These are phyloP conservation scores for Drosophila equinoxialis DNA, from an alignment of 1,140 invertebrate species.

Conservation along the genomic window DNA sequence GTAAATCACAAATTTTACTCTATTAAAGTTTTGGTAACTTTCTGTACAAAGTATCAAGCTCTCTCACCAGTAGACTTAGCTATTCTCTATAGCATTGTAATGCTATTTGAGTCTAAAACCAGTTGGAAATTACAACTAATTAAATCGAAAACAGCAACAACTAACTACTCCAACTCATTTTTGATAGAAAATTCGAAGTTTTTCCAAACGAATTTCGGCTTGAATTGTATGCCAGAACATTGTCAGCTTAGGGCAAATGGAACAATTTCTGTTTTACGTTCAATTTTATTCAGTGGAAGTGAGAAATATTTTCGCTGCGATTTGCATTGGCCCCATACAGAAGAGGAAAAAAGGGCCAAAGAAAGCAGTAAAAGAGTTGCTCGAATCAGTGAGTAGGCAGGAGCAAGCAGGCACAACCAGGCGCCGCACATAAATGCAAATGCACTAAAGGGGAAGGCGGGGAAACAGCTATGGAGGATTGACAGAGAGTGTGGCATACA, in stretches of 20 bases:
- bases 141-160: too few species aligned
- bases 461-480: neutral
- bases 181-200: neutral
- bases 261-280: slow-evolving; percentile 21
- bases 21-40: too few species aligned
- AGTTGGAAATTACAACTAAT: too few species aligned
- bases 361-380: slow-evolving; percentile 11
- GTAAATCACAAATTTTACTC: neutral
- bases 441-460: slow-evolving; percentile 50
- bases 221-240: slow-evolving; percentile 19
- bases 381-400: slow-evolving; percentile 5
- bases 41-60: too few species aligned
- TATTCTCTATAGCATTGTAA: too few species aligned
- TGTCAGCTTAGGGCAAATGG: neutral
- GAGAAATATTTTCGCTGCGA: slow-evolving; percentile 75
- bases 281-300: slow-evolving; percentile 58
- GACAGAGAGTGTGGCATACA: slow-evolving; percentile 68
- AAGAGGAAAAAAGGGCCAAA: slow-evolving; percentile 17
- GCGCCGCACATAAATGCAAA: slow-evolving; percentile 79
- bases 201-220: neutral
- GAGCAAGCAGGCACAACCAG: slow-evolving; percentile 27
- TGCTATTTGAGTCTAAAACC: too few species aligned
- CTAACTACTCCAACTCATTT: too few species aligned
- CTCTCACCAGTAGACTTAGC: too few species aligned
- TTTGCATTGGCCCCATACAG: slow-evolving; percentile 56